Evolutionary conservation across 2,113 vertebrate species (phyloP).

Genomic region (Clarias macrocephalus): DNA sequence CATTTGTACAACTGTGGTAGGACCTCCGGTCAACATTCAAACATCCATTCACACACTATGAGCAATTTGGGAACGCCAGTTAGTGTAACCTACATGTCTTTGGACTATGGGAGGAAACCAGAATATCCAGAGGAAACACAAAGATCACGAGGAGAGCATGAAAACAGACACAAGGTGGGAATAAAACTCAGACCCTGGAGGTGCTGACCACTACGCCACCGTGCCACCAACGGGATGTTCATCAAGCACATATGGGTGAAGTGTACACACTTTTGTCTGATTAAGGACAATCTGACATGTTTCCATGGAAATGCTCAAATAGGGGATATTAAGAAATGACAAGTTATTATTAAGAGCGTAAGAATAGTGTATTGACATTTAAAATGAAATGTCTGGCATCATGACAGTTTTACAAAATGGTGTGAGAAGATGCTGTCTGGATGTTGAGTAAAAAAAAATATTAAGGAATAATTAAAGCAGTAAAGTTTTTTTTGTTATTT

Average conservation of each 20-base stretch:
- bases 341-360: not conserved
- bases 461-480: not conserved
- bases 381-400: not conserved
- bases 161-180: too few relatives aligned
- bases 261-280: not conserved
- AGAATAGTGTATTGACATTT: not conserved
- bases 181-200: too few relatives aligned
- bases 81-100: too few relatives aligned
- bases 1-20: too few relatives aligned
- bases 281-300: not conserved
- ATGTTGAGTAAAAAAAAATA: not conserved
- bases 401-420: not conserved
- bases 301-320: not conserved
- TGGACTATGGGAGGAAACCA: too few relatives aligned
- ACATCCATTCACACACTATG: too few relatives aligned
- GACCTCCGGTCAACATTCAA: too few relatives aligned
- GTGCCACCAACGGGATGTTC: not conserved
- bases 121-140: too few relatives aligned
- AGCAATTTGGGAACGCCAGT: too few relatives aligned
- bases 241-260: not conserved
- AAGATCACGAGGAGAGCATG: too few relatives aligned
- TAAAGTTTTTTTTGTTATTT: not conserved
- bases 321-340: not conserved
- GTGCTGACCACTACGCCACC: too few relatives aligned
- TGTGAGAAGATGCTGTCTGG: not conserved